Percentiles rank a stretch among this genome's conserved stretches.
These are phyloP conservation scores for Synanceia verrucosa DNA, from an alignment of 2,797 vertebrate genomes.

Conservation along the genomic window DNA sequence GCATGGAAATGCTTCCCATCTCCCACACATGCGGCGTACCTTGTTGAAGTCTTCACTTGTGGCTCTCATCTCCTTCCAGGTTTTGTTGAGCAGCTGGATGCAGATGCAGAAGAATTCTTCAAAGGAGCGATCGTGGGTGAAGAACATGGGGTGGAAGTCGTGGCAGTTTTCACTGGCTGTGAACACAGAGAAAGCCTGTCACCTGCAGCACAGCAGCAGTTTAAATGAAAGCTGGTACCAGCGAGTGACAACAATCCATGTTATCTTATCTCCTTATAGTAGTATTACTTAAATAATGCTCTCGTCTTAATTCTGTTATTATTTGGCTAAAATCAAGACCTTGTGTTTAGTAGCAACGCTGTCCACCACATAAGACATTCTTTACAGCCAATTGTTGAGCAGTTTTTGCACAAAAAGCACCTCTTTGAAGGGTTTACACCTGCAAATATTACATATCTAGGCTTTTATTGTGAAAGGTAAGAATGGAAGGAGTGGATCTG, in stretches of 20 bases:
- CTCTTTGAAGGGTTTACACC: background rate
- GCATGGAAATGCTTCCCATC: background rate
- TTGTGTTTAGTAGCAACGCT: background rate
- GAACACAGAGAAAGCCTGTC: conserved; percentile 32
- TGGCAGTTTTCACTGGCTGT: conserved; percentile 98
- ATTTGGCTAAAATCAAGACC: background rate
- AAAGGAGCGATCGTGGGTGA: conserved; percentile 95
- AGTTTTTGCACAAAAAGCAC: background rate
- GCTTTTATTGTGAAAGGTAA: background rate
- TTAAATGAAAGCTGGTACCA: background rate
- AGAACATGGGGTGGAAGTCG: conserved; percentile 99
- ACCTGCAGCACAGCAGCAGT: background rate
- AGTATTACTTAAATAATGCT: background rate
- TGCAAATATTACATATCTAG: no score
- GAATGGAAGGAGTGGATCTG: background rate
- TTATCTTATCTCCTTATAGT: no score
- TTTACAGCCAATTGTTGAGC: no score
- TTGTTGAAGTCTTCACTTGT: conserved; percentile 99
- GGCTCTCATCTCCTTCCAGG: conserved; percentile 99
- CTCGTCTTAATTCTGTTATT: background rate
- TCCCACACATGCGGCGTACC: conserved; percentile 68
- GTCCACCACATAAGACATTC: background rate
- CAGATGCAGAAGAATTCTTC: conserved; percentile 99
- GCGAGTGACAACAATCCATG: background rate
- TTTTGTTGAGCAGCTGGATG: conserved; percentile 99